Conservation (phyloP, 2,888 invertebrate genomes). For the Desoria tigrina region DNA sequence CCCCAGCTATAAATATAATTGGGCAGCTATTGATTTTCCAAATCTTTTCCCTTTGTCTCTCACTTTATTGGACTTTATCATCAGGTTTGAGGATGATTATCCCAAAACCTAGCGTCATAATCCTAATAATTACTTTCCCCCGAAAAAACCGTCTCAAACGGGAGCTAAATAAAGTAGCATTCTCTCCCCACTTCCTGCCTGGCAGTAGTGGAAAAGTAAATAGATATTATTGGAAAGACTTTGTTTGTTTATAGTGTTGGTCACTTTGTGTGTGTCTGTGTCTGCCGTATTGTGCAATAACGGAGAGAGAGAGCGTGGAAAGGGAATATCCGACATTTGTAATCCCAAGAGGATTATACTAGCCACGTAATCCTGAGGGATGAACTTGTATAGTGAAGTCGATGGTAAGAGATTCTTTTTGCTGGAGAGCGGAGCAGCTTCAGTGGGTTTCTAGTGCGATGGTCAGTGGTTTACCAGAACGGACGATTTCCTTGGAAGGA, state of each 20-base stretch:
- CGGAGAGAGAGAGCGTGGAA: too few species aligned
- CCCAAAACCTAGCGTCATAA: not conserved
- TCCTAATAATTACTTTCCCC: conserved; percentile 4
- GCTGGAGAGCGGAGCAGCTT: not conserved
- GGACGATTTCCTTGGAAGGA: not conserved
- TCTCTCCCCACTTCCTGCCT: too few species aligned
- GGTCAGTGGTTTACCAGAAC: conserved; percentile 46
- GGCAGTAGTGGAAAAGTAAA: too few species aligned
- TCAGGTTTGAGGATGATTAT: too few species aligned
- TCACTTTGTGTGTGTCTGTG: not conserved
- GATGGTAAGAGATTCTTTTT: not conserved
- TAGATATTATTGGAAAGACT: not conserved
- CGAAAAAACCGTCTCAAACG: too few species aligned
- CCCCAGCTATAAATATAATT: not conserved
- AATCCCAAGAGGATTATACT: conserved; percentile 39
- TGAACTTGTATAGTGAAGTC: conserved; percentile 18
- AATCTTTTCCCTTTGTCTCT: conserved; percentile 4
- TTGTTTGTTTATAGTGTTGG: conserved; percentile 5
- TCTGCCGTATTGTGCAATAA: not conserved
- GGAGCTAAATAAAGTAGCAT: too few species aligned
- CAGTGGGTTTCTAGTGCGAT: conserved; percentile 41
- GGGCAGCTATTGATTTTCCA: conserved; percentile 1
- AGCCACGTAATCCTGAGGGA: conserved; percentile 34
- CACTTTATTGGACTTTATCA: not conserved
- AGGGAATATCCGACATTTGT: conserved; percentile 24